These are phyloP conservation scores for Myotis planiceps DNA, from an alignment of 2,797 vertebrate genomes.

Conservation along the genomic window DNA sequence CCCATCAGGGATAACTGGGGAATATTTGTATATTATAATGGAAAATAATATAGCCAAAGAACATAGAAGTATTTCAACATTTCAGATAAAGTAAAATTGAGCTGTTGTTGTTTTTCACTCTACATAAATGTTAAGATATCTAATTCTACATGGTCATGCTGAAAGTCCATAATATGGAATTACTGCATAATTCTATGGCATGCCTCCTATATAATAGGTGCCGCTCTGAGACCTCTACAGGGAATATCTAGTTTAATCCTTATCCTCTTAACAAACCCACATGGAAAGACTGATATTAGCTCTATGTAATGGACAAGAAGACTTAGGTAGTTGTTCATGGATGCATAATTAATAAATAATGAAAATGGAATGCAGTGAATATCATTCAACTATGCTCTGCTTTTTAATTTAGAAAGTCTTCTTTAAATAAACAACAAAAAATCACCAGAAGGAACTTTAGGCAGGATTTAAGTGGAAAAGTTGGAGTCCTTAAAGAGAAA, in stretches of 20 bases:
- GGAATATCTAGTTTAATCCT: neutral
- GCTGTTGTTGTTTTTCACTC: neutral
- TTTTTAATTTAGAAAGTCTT: neutral
- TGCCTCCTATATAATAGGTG: neutral
- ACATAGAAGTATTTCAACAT: neutral
- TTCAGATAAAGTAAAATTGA: neutral
- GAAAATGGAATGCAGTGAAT: neutral
- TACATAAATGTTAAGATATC: neutral
- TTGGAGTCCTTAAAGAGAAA: neutral
- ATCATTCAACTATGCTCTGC: neutral
- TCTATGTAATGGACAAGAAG: neutral
- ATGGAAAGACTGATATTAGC: neutral
- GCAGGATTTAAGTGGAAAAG: neutral
- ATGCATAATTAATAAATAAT: neutral
- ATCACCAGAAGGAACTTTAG: neutral
- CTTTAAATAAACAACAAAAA: conserved; percentile 21
- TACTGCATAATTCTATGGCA: neutral
- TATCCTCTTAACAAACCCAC: neutral
- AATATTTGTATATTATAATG: neutral
- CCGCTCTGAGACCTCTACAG: neutral
- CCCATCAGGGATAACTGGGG: neutral
- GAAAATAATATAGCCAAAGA: neutral
- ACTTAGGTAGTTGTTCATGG: neutral
- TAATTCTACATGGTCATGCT: neutral
- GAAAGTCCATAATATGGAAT: neutral